Base-by-base conservation (phyloP, 2,797 vertebrate genomes). In the Acomys russatus region DNA sequence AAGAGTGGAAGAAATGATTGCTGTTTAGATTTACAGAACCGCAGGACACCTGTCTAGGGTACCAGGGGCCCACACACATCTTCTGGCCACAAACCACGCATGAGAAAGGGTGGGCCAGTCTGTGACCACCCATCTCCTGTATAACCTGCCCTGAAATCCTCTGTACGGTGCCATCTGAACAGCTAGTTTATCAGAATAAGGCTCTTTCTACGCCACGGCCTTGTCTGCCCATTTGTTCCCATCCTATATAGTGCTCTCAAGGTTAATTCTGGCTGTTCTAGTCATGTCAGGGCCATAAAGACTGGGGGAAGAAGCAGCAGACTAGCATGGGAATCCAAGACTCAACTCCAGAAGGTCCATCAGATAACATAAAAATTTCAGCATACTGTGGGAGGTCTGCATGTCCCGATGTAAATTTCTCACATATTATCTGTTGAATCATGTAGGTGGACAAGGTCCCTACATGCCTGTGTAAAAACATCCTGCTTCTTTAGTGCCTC, bases 321-420 rank as follows among this genome's bases (percentile, higher is more conserved):
- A 44, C 44, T 44, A 44, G 44, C 44, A 44, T 44, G 44, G 44
- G 44, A 44, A 44, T 44, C 44, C 44, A 44, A 44, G 44, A 44
- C 44, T 44, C 44, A 44, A 44, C 44, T 44, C 44, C 44, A 44
- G 44, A 83, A 88, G 84, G 73, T 74, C 70, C 73, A 51, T 44
- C 33, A 51, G 64, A 82, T 88, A 92, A 49, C 30, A 93, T 56
- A 74, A 61, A 97, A 61, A 97, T 73, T 68, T 82, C 66, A 94
- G n/a, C 59, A 49, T 44, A 88, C 33, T 63, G 25, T 88, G 68
- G 22, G n/a, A 95, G 82, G 83, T 0, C 30, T 83, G 66, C 6
- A 35, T 38, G 38, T 22, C 30, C 64, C 49, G 70, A 18, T 23
- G 35, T 30, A 64, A 44, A 44, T n/a, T 68, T 49, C 61, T 66